Percentiles rank a stretch among this genome's conserved stretches.
These are phyloP conservation scores for Bufotes viridis DNA, from an alignment of 2,797 vertebrate species.

Conservation along the genomic window DNA sequence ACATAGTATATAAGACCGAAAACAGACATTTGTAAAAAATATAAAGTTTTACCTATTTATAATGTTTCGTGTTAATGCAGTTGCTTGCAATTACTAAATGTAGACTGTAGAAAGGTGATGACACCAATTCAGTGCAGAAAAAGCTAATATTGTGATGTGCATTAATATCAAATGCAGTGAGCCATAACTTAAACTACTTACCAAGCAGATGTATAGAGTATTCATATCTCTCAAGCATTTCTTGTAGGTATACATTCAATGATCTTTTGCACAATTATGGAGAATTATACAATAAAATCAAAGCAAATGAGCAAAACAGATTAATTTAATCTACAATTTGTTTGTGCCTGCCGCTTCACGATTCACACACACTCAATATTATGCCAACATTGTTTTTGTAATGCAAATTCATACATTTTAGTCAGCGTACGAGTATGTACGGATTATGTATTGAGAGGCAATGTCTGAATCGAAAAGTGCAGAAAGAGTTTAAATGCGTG, in stretches of 20 bases:
- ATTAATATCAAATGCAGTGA: background rate
- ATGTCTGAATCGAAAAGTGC: conserved; percentile 34
- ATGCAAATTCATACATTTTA: conserved; percentile 41
- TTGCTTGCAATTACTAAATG: no score
- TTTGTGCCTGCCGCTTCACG: conserved; percentile 11
- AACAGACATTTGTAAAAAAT: no score
- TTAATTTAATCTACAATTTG: conserved; percentile 31
- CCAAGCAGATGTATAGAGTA: background rate
- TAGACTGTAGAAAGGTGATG: no score
- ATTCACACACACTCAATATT: conserved; percentile 31
- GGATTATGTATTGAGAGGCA: conserved; percentile 42
- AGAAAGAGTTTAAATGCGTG: conserved; percentile 44
- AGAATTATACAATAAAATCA: conserved; percentile 15
- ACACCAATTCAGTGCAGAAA: background rate
- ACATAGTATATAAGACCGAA: no score
- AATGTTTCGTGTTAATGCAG: no score
- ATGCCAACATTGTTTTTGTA: conserved; percentile 38
- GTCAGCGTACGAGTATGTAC: background rate
- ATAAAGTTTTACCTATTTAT: no score
- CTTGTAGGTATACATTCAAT: background rate
- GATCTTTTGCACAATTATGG: background rate
- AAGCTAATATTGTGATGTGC: background rate
- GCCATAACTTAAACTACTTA: background rate
- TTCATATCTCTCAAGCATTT: background rate
- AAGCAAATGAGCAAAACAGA: conserved; percentile 9